phyloP scores from a whole-genome alignment of 2,888 invertebrate genomes.

The Leptarthrus brevirostris region DNA sequence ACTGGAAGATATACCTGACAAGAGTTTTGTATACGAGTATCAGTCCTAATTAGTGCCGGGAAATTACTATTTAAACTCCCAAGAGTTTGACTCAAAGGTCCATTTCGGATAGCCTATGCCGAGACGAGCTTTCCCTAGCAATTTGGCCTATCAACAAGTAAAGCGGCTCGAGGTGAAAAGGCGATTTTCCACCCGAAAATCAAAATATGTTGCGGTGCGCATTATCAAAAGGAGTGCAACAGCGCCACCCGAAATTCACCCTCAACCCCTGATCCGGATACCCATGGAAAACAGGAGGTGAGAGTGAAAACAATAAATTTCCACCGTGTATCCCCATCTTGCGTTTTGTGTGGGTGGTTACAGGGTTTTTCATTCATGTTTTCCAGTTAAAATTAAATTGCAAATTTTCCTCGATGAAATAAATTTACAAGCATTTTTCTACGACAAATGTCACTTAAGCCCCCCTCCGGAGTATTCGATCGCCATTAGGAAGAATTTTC shows the following conservation, averaged over 20 bases:
- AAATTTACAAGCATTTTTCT: not conserved
- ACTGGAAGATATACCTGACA: not conserved
- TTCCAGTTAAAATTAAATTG: not conserved
- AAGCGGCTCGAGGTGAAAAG: not conserved
- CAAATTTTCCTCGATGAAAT: not conserved
- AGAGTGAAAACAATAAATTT: constrained; percentile 49
- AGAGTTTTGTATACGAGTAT: not conserved
- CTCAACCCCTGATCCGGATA: constrained; percentile 1
- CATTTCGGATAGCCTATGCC: not conserved
- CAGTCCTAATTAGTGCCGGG: constrained; percentile 20
- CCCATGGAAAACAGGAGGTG: constrained; percentile 10
- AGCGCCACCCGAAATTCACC: constrained; percentile 46
- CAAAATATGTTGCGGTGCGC: constrained; percentile 52
- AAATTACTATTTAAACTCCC: not conserved
- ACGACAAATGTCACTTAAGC: not conserved
- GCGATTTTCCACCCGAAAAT: constrained; percentile 43
- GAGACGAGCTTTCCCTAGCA: not conserved
- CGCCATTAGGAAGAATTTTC: constrained; percentile 38
- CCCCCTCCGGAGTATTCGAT: not conserved
- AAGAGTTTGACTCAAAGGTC: not conserved
- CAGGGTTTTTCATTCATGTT: not conserved
- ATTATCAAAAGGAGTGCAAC: constrained; percentile 55
- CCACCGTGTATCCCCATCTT: constrained; percentile 11
- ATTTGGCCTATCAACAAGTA: constrained; percentile 45
- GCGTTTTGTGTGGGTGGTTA: constrained; percentile 16